Percentiles rank a stretch among this genome's conserved stretches.
These are phyloP conservation scores for Phoebastria nigripes DNA, from an alignment of 2,797 vertebrate species.

Conservation along the genomic window DNA sequence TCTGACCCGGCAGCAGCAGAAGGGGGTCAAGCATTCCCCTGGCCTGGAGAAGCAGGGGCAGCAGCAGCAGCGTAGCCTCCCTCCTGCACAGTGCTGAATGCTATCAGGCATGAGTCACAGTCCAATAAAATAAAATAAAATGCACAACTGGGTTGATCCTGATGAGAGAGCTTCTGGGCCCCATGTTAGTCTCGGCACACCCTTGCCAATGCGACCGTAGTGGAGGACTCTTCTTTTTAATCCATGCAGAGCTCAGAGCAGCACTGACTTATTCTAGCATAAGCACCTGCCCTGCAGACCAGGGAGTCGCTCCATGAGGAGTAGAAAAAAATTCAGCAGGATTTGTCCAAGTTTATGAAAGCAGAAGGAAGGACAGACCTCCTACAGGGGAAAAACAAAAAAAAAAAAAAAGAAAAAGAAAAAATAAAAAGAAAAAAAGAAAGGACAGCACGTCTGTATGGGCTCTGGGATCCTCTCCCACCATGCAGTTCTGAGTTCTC, in stretches of 20 bases:
- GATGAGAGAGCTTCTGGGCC: neutral
- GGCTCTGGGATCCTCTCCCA: neutral
- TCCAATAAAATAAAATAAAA: neutral
- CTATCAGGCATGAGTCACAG: neutral
- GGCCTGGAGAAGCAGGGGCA: neutral
- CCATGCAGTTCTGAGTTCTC: neutral
- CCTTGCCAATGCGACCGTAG: neutral
- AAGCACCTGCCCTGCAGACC: neutral
- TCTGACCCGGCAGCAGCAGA: neutral
- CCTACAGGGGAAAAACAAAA: neutral
- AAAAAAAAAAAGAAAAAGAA: neutral
- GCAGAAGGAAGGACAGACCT: slow-evolving; percentile 7
- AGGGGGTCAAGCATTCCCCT: neutral
- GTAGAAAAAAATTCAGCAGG: neutral
- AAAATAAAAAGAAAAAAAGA: neutral
- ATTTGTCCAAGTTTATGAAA: slow-evolving; percentile 38
- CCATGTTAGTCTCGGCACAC: neutral
- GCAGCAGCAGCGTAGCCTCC: neutral
- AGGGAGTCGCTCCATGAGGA: neutral
- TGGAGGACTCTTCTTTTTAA: neutral
- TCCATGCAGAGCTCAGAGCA: neutral
- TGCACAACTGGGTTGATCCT: neutral
- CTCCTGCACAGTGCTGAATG: neutral
- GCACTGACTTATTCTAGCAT: neutral
- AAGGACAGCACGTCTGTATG: neutral